Base-by-base conservation (phyloP, 2,797 vertebrate species). In the Micromesistius poutassou region DNA sequence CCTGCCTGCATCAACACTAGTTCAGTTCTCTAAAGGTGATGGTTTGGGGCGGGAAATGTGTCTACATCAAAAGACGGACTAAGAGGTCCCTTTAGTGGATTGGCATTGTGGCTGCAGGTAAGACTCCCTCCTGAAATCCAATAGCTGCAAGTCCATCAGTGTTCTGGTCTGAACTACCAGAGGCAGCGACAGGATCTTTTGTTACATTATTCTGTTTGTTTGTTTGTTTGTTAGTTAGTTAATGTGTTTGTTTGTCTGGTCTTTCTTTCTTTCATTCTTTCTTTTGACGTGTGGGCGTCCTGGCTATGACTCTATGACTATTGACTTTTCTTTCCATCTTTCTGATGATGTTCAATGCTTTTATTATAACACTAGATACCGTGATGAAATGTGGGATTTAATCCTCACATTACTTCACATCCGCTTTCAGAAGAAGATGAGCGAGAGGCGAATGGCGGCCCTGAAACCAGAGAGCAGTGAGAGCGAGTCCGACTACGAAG, bases 401-500 rank as follows among this genome's bases (percentile, higher is more conserved):
- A 19, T 31, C 68, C 14, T 0, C 10, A 13, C 13, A 19, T 73
- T 40, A 12, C 14, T n/a, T 73, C 36, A 40, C 35, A 12, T 76
- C 19, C 8, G 46, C 75, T 84, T 88, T 3, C 76, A 98, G 96
- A 95, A 88, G 85, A 94, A 95, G 89, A 91, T 92, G 80, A 90
- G 92, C 72, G 95, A 96, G 86, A 92, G 93, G 81, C 94, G 94
- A 77, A 89, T 91, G 86, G 88, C 92, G 5, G 89, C 92, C 66
- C 74, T 95, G 82, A 84, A 8, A 76, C 90, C 79, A 80, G 93
- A 93, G 46, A 93, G 86, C 79, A 91, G 86, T 83, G 96, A 96
- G 73, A 95, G 93, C 0, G 93, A 96, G 84, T 95, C 96, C 68
- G 96, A 98, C 28, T 92, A 90, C 4, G 95, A 91, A 73, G 92